Conservation (phyloP, 1,140 invertebrate genomes). For the Drosophila bifasciata region DNA sequence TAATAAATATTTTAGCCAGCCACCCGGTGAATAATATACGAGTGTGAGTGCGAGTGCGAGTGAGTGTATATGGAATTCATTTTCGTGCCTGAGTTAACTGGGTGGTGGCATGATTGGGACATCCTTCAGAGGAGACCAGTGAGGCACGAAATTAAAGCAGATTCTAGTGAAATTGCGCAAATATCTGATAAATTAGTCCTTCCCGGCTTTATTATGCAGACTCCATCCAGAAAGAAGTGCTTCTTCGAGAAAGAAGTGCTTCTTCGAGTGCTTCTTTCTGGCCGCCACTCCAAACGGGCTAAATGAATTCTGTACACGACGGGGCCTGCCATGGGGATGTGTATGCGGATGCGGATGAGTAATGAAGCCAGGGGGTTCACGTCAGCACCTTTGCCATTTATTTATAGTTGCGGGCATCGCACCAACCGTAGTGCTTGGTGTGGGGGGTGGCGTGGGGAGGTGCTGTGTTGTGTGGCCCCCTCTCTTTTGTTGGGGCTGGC, state of each 20-base stretch:
- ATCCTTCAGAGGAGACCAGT: slow-evolving; percentile 6
- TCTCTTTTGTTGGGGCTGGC: slow-evolving; percentile 22
- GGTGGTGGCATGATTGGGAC: slow-evolving; percentile 12
- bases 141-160: slow-evolving; percentile 35
- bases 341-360: neutral
- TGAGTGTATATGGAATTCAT: neutral
- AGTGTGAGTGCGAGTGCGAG: neutral
- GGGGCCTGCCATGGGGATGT: neutral
- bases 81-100: slow-evolving; percentile 8
- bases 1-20: slow-evolving; percentile 69
- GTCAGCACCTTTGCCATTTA: slow-evolving; percentile 66
- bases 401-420: slow-evolving; percentile 65
- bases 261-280: slow-evolving; percentile 31
- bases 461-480: slow-evolving; percentile 6
- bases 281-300: slow-evolving; percentile 10
- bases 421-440: slow-evolving; percentile 8
- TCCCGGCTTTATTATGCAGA: slow-evolving; percentile 51
- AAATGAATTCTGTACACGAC: slow-evolving; percentile 55
- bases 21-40: slow-evolving; percentile 54
- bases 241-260: slow-evolving; percentile 54
- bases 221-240: slow-evolving; percentile 10
- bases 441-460: too few relatives aligned
- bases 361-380: slow-evolving; percentile 27
- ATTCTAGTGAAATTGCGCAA: slow-evolving; percentile 38
- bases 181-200: slow-evolving; percentile 66